Conservation (phyloP, 2,888 invertebrate species). For the Thecophora atra region DNA sequence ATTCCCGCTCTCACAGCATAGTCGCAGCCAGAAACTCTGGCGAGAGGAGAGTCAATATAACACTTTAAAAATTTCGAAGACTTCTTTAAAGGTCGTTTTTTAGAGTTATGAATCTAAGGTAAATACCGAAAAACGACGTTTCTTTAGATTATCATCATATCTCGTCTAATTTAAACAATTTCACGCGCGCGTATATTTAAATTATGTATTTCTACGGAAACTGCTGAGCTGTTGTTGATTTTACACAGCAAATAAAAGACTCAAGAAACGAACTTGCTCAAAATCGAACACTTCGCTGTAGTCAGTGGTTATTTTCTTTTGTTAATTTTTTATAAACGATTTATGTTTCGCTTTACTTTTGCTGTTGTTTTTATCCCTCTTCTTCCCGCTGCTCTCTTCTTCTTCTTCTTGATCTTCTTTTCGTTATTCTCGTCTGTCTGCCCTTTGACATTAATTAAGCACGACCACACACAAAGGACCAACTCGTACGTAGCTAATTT, state of each 20-base stretch:
- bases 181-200: neutral
- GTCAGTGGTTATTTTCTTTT: conserved; percentile 5
- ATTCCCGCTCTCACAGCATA: too few species aligned
- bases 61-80: neutral
- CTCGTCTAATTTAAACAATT: neutral
- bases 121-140: neutral
- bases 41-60: neutral
- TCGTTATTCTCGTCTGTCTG: neutral
- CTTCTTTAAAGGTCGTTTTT: neutral
- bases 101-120: neutral
- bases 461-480: conserved; percentile 50
- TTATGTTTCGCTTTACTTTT: neutral
- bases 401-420: neutral
- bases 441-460: conserved; percentile 24
- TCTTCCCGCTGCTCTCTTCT: neutral
- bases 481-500: neutral
- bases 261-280: neutral
- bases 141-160: neutral
- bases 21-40: neutral
- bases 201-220: neutral
- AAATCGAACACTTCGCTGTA: neutral
- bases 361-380: neutral
- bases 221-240: neutral
- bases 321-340: neutral
- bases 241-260: neutral